These are phyloP conservation scores for Yasuhikotakia modesta DNA, from an alignment of 2,797 vertebrate genomes.

Conservation along the genomic window DNA sequence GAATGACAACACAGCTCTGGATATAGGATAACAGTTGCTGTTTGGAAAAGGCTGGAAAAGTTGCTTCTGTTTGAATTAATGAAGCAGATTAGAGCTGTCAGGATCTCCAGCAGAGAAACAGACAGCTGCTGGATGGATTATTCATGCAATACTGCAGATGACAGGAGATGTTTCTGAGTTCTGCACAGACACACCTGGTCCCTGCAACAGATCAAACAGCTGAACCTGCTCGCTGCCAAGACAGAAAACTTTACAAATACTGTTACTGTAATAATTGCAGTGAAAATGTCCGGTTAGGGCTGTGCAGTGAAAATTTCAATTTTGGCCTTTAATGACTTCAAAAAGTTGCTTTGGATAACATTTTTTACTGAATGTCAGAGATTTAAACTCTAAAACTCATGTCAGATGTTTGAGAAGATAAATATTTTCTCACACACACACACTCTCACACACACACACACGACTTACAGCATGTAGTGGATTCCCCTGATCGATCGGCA, in stretches of 20 bases:
- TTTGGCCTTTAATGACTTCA: neutral
- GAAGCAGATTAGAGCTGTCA: constrained; percentile 48
- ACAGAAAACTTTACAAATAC: neutral
- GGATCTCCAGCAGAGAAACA: constrained; percentile 44
- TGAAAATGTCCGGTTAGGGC: too few species aligned
- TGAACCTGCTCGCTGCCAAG: neutral
- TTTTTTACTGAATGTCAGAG: too few species aligned
- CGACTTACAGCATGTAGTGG: constrained; percentile 91
- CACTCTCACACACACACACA: too few species aligned
- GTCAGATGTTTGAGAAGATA: too few species aligned
- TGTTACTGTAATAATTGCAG: too few species aligned
- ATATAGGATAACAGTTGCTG: constrained; percentile 42
- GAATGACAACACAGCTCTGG: constrained; percentile 20
- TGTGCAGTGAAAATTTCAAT: neutral
- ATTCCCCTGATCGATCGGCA: constrained; percentile 95
- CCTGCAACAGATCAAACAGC: constrained; percentile 33
- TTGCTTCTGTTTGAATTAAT: constrained; percentile 40
- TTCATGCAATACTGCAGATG: constrained; percentile 52
- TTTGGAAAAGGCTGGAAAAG: constrained; percentile 46
- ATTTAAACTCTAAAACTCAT: too few species aligned
- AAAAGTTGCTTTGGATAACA: too few species aligned
- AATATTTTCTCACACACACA: too few species aligned
- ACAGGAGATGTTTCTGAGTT: constrained; percentile 48
- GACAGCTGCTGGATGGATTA: constrained; percentile 60
- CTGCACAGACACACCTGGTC: constrained; percentile 49